Conservation (phyloP, 2,797 vertebrate species). For the Merluccius polli region DNA sequence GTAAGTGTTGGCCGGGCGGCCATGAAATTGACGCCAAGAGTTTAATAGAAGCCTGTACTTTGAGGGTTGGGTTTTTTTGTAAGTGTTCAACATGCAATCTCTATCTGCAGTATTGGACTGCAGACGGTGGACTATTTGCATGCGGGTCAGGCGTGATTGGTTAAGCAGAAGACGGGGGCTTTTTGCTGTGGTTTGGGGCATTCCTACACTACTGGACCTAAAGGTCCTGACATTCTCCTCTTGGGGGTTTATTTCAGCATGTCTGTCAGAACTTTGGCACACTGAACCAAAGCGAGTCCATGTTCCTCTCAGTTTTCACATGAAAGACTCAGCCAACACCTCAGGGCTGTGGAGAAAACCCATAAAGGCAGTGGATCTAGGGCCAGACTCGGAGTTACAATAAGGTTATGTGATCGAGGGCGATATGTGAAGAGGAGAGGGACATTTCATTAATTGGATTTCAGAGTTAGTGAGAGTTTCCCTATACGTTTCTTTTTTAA, state of each 20-base stretch:
- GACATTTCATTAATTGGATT: conserved; percentile 56
- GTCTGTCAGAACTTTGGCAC: conserved; percentile 74
- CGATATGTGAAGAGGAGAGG: conserved; percentile 41
- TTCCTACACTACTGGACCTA: conserved; percentile 57
- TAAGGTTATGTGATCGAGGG: conserved; percentile 57
- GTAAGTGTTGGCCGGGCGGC: conserved; percentile 21
- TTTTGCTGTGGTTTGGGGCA: conserved; percentile 48
- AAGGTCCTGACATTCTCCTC: conserved; percentile 60
- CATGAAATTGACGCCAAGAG: conserved; percentile 3
- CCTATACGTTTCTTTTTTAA: conserved; percentile 16
- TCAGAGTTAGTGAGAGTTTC: conserved; percentile 42
- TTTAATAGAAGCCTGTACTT: conserved; percentile 27
- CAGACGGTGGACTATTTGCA: conserved; percentile 42
- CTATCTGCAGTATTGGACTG: conserved; percentile 39
- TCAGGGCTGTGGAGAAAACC: conserved; percentile 63
- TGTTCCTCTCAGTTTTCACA: conserved; percentile 72
- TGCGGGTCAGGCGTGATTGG: conserved; percentile 40
- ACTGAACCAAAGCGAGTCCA: conserved; percentile 58
- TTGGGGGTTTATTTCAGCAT: conserved; percentile 58
- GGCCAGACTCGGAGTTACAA: conserved; percentile 62
- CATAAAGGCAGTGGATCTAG: conserved; percentile 5
- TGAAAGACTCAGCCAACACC: conserved; percentile 76
- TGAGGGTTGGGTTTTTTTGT: not conserved
- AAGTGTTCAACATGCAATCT: conserved; percentile 25
- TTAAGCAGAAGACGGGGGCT: conserved; percentile 37